A percentile compares a stretch with the other conserved stretches of the same genome.
Conservation (phyloP, 2,888 invertebrate species). For the Theretra japonica region DNA sequence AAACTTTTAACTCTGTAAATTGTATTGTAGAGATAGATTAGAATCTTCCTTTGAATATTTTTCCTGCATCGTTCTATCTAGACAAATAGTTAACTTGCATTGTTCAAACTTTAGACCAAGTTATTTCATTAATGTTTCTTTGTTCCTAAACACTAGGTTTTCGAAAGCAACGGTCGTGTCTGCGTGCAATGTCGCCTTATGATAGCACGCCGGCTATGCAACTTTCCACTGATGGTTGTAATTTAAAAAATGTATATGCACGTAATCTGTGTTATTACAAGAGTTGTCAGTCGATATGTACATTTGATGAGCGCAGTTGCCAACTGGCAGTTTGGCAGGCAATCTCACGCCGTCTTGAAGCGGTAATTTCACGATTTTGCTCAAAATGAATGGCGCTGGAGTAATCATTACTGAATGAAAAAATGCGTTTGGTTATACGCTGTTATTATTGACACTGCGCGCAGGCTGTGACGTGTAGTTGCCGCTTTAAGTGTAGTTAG, state of each 20-base stretch:
- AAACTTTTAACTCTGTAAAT: no score
- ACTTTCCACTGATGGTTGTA: slow-evolving; percentile 14
- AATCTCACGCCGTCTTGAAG: slow-evolving; percentile 9
- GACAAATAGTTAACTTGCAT: not conserved
- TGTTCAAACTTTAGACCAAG: not conserved
- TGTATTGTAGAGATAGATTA: no score
- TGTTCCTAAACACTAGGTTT: not conserved
- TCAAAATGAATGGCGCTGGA: slow-evolving; percentile 8
- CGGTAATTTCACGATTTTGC: not conserved
- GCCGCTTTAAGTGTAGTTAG: slow-evolving; percentile 4
- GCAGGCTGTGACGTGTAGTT: not conserved
- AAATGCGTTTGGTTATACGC: not conserved
- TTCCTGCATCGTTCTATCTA: no score
- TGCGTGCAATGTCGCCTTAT: slow-evolving; percentile 14
- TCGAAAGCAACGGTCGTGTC: slow-evolving; percentile 2
- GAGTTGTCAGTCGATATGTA: not conserved
- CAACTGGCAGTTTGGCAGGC: not conserved
- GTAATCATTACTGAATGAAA: slow-evolving; percentile 2
- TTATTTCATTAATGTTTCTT: not conserved
- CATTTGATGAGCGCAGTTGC: not conserved
- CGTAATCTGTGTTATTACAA: slow-evolving; percentile 13
- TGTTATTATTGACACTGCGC: not conserved
- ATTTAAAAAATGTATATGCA: slow-evolving; percentile 3
- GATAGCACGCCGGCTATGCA: not conserved
- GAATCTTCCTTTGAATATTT: no score